These are phyloP conservation scores for Peromyscus leucopus DNA, from an alignment of 2,113 vertebrate species.

Conservation along the genomic window DNA sequence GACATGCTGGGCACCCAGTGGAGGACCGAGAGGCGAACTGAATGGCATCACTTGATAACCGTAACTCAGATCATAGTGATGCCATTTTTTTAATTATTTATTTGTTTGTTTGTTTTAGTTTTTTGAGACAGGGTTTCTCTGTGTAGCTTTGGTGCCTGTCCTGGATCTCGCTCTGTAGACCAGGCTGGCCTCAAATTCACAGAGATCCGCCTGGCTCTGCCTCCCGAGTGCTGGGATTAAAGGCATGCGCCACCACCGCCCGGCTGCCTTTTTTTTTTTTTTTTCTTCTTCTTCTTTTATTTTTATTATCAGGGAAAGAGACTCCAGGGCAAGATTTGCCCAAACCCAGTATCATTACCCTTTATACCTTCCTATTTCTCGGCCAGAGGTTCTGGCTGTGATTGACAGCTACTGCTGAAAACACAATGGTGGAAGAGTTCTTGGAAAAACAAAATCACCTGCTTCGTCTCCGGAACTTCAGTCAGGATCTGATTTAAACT, in stretches of 20 bases:
- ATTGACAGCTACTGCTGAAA: slow-evolving; percentile 1
- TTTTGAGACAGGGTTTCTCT: no score
- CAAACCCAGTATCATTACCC: neutral
- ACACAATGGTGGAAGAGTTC: neutral
- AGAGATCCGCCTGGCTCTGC: no score
- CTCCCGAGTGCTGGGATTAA: no score
- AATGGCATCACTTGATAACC: neutral
- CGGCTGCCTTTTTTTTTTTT: neutral
- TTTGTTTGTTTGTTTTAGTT: no score
- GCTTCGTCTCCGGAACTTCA: slow-evolving; percentile 8
- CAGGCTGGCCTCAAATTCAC: no score
- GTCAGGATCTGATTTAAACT: neutral
- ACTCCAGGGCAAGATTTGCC: slow-evolving; percentile 33
- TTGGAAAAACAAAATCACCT: neutral
- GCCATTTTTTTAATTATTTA: neutral
- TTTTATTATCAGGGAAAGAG: slow-evolving; percentile 36
- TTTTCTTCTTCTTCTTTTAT: neutral
- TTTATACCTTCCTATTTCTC: neutral
- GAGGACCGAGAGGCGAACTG: neutral
- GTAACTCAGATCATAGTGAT: neutral
- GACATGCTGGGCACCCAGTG: neutral
- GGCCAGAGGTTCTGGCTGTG: neutral
- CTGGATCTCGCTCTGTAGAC: no score
- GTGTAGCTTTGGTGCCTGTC: no score
- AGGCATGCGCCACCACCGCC: no score